Evolutionary conservation across 2,113 vertebrate genomes (phyloP), one percentile per base, ranked within the genome.

Genomic region (Pitta sordida): DNA sequence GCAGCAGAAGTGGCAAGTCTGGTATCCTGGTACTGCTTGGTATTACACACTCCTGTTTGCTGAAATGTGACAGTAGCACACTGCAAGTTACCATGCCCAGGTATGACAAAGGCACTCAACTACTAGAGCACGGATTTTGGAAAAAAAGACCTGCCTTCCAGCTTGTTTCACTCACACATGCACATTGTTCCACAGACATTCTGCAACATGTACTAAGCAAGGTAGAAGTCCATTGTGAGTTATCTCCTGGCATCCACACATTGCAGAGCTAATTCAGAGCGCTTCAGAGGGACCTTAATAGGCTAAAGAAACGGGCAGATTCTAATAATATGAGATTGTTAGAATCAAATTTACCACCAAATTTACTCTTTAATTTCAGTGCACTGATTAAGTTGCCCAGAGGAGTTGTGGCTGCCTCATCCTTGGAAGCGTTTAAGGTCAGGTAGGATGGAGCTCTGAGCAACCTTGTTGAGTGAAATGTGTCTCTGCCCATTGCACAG

Each of bases 181-280:
- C 21, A n/a, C 13, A 43, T 3, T 1, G 4, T 67, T 22, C 11
- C 26, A 83, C 79, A 86, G 18, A 12, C 37, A 39, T 14, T 34
- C 32, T 9, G 6, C 15, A 52, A 18, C n/a, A 37, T 7, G 0
- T 16, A 20, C 1, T 2, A 34, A 63, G 13, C 22, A 46, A 41
- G 22, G 1, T 17, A 77, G 10, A 59, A 73, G 9, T 41, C 73
- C 6, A 3, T 23, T 41, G 19, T 29, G 29, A 59, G 9, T 37
- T 59, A 23, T 11, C 39, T 69, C 41, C 37, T 34, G 39, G 13
- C 37, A 64, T 32, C 15, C 39, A 32, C 26, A 55, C 13, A 29
- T 39, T 49, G 69, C 15, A 14, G n/a, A 80, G n/a, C 1, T 34
- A 22, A 68, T 46, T n/a, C n/a, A n/a, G n/a, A n/a, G n/a, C n/a